phyloP scores from a whole-genome alignment of 2,797 vertebrate species.

The Alfaro cultratus region DNA sequence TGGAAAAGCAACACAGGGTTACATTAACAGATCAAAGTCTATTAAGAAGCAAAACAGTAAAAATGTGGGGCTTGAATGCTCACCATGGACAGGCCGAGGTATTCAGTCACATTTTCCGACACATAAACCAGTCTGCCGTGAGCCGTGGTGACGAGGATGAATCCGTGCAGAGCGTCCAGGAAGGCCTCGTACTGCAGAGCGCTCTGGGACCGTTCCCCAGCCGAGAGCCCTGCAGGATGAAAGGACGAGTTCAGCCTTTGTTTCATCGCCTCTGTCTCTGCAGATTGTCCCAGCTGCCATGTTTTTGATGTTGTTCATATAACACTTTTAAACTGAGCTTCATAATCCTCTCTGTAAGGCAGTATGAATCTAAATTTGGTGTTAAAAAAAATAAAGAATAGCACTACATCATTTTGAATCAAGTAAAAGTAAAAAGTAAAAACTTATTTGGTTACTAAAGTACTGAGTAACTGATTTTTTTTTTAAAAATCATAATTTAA shows the following conservation, averaged over 20 bases:
- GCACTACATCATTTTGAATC: no score
- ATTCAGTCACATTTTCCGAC: constrained; percentile 85
- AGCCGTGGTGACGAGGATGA: constrained; percentile 80
- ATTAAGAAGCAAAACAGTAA: background rate
- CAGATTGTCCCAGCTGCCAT: constrained; percentile 22
- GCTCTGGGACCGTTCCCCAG: constrained; percentile 12
- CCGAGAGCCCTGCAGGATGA: constrained; percentile 54
- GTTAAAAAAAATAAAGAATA: constrained; percentile 10
- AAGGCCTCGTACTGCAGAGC: constrained; percentile 71
- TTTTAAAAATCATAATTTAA: no score
- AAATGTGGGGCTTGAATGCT: constrained; percentile 35
- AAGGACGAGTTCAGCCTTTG: constrained; percentile 32
- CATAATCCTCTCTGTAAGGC: constrained; percentile 18
- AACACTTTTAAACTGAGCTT: constrained; percentile 12
- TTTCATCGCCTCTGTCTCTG: constrained; percentile 22
- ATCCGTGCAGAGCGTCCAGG: constrained; percentile 83
- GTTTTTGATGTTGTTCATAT: constrained; percentile 21
- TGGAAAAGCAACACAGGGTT: background rate
- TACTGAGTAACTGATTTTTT: no score
- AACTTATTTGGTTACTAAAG: no score
- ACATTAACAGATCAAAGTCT: background rate
- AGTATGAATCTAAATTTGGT: constrained; percentile 19
- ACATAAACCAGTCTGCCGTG: constrained; percentile 84
- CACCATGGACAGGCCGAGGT: constrained; percentile 87
- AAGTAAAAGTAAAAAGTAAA: no score